These are phyloP conservation scores for Tetrax tetrax DNA, from an alignment of 2,113 vertebrate species.

Conservation along the genomic window DNA sequence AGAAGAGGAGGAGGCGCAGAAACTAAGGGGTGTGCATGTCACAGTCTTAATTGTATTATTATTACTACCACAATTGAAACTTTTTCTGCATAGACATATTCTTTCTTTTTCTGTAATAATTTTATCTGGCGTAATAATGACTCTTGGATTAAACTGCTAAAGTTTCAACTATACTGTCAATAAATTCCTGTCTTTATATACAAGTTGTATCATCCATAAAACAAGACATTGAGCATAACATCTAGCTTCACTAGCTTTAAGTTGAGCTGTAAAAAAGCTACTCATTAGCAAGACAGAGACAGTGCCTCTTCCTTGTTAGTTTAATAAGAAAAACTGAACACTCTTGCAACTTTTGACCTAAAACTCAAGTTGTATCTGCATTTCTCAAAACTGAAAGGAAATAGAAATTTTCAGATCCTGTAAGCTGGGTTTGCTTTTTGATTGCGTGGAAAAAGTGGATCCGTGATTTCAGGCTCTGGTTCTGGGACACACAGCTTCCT, in stretches of 20 bases:
- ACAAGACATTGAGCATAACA: neutral
- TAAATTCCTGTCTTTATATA: neutral
- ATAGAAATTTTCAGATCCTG: neutral
- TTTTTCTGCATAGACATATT: neutral
- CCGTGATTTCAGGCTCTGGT: neutral
- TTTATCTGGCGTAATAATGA: neutral
- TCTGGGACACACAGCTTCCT: fast-evolving
- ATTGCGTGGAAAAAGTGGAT: neutral
- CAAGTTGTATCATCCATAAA: neutral
- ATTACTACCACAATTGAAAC: neutral
- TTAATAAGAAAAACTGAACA: neutral
- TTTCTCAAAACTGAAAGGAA: neutral
- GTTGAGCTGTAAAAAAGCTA: neutral
- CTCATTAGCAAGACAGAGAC: neutral
- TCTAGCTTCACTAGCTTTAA: neutral
- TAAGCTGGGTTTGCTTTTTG: neutral
- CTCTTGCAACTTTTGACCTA: neutral
- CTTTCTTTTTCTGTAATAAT: neutral
- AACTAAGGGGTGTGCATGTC: neutral
- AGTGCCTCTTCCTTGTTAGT: neutral
- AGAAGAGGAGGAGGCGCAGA: neutral
- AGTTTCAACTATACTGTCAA: neutral
- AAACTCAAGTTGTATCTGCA: neutral
- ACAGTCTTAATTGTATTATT: neutral
- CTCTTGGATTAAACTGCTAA: neutral